Evolutionary conservation across 2,888 invertebrate species (phyloP).

Genomic region (Athrips mouffetella): DNA sequence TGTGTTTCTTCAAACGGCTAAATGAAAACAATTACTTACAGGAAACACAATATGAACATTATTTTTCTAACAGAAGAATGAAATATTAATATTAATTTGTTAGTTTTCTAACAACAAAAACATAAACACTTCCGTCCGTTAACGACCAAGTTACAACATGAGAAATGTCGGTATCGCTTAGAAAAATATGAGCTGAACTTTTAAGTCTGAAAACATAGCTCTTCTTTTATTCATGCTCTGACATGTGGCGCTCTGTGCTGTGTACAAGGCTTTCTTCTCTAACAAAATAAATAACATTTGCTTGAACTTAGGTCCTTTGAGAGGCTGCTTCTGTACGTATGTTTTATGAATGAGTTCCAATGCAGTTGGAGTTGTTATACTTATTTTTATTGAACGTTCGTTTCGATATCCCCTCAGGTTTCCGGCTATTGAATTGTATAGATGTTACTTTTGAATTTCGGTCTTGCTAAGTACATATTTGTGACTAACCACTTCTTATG

Average conservation of each 20-base stretch:
- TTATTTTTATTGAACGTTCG: constrained; percentile 27
- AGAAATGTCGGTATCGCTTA: constrained; percentile 56
- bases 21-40: no score
- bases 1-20: no score
- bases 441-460: background rate
- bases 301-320: constrained; percentile 73
- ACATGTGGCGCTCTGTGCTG: constrained; percentile 72
- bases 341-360: constrained; percentile 72
- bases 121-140: constrained; percentile 27
- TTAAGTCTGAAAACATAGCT: constrained; percentile 73
- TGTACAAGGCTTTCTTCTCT: constrained; percentile 70
- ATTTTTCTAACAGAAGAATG: background rate
- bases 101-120: background rate
- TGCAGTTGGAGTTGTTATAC: constrained; percentile 51
- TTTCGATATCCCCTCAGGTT: constrained; percentile 5
- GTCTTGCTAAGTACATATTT: no score
- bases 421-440: constrained; percentile 13
- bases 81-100: background rate
- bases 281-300: constrained; percentile 77
- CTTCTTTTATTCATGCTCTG: constrained; percentile 75
- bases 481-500: no score
- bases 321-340: constrained; percentile 58
- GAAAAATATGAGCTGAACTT: constrained; percentile 69
- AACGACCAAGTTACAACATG: constrained; percentile 49
- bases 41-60: background rate